Evolutionary conservation across 2,888 invertebrate genomes (phyloP).

Genomic region (Thera britannica): DNA sequence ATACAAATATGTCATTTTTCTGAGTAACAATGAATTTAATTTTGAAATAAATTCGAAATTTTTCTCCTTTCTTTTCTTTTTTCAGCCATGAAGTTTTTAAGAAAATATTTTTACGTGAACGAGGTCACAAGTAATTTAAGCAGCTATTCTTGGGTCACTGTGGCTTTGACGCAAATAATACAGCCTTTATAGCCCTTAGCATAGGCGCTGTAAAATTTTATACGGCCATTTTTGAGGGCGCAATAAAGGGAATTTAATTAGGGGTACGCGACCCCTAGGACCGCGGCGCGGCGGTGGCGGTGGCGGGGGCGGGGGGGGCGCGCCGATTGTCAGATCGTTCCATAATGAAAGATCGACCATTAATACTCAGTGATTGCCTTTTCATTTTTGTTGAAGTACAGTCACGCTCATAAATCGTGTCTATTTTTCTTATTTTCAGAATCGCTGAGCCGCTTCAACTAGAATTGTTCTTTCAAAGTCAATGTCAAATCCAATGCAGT

Average conservation of each 20-base stretch:
- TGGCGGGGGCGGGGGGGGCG: too few species aligned
- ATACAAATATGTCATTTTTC: too few species aligned
- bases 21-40: too few species aligned
- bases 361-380: constrained; percentile 27
- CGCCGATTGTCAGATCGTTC: constrained; percentile 19
- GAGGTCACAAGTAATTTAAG: neutral
- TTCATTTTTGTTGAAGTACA: constrained; percentile 3
- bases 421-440: neutral
- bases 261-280: constrained; percentile 27
- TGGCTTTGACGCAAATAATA: constrained; percentile 30
- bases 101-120: neutral
- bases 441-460: neutral
- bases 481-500: too few species aligned
- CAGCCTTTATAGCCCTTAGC: constrained; percentile 40
- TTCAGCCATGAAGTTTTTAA: neutral
- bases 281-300: constrained; percentile 1
- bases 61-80: too few species aligned
- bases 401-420: neutral
- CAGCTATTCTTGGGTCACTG: constrained; percentile 8
- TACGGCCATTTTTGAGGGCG: constrained; percentile 44
- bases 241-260: constrained; percentile 43
- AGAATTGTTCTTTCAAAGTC: too few species aligned
- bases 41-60: too few species aligned
- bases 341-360: constrained; percentile 25
- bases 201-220: constrained; percentile 47